Percentiles rank a stretch among this genome's conserved stretches.
Conservation (phyloP, 2,888 invertebrate genomes). For the Drosophila kanekoi region DNA sequence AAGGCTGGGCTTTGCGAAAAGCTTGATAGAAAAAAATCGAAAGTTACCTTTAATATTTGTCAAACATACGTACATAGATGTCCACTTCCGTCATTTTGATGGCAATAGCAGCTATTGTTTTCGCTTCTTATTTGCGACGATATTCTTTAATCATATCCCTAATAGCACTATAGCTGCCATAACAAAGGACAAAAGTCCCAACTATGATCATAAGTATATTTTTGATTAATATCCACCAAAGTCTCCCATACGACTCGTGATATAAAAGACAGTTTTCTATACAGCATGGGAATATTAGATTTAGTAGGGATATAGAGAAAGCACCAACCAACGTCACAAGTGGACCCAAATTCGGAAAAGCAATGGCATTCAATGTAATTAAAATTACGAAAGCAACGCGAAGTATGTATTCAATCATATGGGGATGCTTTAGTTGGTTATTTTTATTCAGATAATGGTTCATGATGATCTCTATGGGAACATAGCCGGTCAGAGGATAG, state of each 20-base stretch:
- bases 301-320: constrained; percentile 51
- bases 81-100: too few species aligned
- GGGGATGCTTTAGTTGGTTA: neutral
- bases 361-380: constrained; percentile 37
- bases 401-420: constrained; percentile 33
- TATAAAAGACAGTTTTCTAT: constrained; percentile 55
- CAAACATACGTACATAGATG: too few species aligned
- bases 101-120: too few species aligned
- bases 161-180: constrained; percentile 28
- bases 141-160: constrained; percentile 17
- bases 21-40: too few species aligned
- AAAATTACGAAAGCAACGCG: constrained; percentile 31
- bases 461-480: constrained; percentile 97
- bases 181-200: constrained; percentile 23
- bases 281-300: constrained; percentile 52
- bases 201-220: constrained; percentile 26
- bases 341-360: constrained; percentile 51
- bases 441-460: constrained; percentile 48
- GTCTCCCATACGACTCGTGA: constrained; percentile 28
- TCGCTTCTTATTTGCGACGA: neutral
- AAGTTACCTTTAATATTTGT: too few species aligned
- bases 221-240: constrained; percentile 48
- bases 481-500: constrained; percentile 97
- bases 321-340: constrained; percentile 49
- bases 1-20: too few species aligned